Conservation (phyloP, 2,113 vertebrate species). For the Haliaeetus leucogaster region DNA sequence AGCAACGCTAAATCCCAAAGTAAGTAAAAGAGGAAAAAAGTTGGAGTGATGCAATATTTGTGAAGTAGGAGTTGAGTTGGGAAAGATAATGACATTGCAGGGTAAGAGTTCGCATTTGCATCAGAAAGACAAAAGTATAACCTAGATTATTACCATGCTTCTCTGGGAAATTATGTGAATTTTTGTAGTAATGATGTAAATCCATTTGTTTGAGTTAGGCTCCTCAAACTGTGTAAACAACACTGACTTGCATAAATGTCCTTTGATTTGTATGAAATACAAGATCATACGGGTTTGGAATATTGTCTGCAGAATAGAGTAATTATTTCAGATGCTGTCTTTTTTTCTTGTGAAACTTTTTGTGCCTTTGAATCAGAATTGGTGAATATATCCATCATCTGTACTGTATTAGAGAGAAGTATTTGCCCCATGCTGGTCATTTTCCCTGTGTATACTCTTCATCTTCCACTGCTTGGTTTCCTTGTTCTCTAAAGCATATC, state of each 20-base stretch:
- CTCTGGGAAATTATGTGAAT: not conserved
- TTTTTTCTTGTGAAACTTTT: not conserved
- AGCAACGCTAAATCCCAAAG: not conserved
- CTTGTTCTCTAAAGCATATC: not conserved
- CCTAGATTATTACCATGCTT: not conserved
- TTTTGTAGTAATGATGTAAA: not conserved
- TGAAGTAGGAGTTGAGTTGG: not conserved
- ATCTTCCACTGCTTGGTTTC: not conserved
- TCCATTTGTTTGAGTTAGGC: not conserved
- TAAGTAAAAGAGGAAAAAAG: not conserved
- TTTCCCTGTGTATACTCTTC: not conserved
- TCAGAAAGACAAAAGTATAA: not conserved
- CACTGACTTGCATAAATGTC: not conserved
- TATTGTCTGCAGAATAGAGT: not conserved
- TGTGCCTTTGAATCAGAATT: not conserved
- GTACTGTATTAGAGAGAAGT: not conserved
- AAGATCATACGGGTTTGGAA: not conserved
- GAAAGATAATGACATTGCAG: not conserved
- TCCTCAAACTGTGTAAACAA: not conserved
- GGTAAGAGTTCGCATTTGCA: not conserved
- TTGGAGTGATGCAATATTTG: not conserved
- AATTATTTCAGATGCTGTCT: not conserved
- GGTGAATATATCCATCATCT: not conserved
- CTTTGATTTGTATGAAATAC: not conserved
- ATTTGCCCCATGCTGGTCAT: not conserved